Evolutionary conservation across 1,140 invertebrate species (phyloP), one percentile per base, ranked within the genome.

Genomic region (Aethina tumida): DNA sequence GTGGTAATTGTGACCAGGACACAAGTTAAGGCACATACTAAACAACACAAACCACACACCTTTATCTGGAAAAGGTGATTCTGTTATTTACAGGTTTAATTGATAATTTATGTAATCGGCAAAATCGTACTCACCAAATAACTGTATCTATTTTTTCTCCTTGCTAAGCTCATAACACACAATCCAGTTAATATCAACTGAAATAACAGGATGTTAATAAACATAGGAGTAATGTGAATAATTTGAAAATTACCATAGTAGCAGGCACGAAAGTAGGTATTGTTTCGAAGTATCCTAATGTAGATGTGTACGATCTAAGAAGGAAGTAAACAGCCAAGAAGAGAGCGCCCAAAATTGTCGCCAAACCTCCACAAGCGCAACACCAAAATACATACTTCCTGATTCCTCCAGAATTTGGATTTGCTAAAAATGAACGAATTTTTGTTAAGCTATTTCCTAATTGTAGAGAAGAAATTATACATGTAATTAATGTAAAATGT

Each of bases 1-100:
- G 88, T 93, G 2, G 88, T 91, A 10, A 93, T 85, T 6, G 87
- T 91, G 24, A 92, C 85, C 27, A 89, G 67, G 8, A 89, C 82
- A 58, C 86, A 90, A 1, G 86, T 81, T 19, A 88, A 63, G 1
- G 85, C 84, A 49, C 83, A 88, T 2, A 86, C 77, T 13, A 90
- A 65, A 43, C 84, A 87, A 56, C 83, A 86, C 2, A 81, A 78
- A 4, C 85, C 85, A 24, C 82, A 84, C 19, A 89, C 70, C 67
- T 90, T 90, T 47, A 91, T 86, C 86, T 89, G 65, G 16, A 67
- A 69, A 53, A 42, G 49, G 47, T 24, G 8, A 8, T 8, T 8
- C 22, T 24, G 7, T 24, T 8, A 24, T 24, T 24, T 24, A 8
- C 12, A 12, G n/a, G n/a, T 24, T 24, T 24, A 24, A 24, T 24